phyloP scores from a whole-genome alignment of 2,113 vertebrate species.

The Ammospiza caudacuta region DNA sequence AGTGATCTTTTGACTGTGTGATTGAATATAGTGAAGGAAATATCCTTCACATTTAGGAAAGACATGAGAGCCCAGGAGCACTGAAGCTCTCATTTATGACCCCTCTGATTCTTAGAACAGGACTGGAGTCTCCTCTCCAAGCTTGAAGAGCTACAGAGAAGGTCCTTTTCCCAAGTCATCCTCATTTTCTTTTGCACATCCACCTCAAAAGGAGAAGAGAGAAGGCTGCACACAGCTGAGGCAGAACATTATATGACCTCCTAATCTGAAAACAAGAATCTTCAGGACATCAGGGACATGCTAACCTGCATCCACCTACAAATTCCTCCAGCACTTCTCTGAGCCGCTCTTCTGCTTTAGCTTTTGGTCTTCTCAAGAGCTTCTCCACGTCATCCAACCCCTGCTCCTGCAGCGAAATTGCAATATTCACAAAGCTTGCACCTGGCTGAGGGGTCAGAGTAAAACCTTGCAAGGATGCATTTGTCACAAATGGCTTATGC shows the following conservation, averaged over 20 bases:
- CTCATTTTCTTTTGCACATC: not conserved
- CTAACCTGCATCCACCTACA: slow-evolving; percentile 89
- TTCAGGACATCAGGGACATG: not conserved
- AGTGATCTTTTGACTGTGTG: not conserved
- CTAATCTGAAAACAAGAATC: not conserved
- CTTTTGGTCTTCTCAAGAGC: slow-evolving; percentile 78
- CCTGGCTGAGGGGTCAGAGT: not conserved
- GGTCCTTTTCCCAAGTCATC: not conserved
- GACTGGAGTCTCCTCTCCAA: not conserved
- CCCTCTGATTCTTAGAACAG: not conserved
- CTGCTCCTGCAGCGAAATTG: slow-evolving; percentile 75
- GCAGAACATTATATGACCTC: not conserved
- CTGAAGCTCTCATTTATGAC: not conserved
- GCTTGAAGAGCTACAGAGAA: not conserved
- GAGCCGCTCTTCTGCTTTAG: slow-evolving; percentile 77
- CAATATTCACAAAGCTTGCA: not conserved
- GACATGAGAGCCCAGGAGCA: not conserved
- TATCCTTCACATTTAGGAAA: not conserved
- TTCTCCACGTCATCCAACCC: slow-evolving; percentile 85
- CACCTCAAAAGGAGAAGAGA: not conserved
- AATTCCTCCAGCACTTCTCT: slow-evolving; percentile 85
- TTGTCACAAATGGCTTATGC: not conserved
- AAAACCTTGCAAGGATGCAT: not conserved
- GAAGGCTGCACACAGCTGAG: not conserved
- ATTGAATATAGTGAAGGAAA: not conserved